Base-by-base conservation (phyloP, 1,140 invertebrate genomes). In the Doryteuthis pealeii region DNA sequence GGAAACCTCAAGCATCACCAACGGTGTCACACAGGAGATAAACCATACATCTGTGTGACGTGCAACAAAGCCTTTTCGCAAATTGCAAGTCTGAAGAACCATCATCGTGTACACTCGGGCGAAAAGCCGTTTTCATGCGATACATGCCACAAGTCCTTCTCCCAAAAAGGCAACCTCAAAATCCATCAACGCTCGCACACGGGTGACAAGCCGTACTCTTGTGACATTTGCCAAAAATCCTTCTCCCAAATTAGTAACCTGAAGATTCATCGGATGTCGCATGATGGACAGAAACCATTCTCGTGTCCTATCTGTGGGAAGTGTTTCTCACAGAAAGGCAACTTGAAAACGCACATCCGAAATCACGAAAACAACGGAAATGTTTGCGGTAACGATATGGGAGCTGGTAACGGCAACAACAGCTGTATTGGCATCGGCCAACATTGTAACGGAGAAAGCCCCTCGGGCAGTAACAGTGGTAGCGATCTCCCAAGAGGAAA, bases 281-380 rank as follows among this genome's bases (percentile, higher is more conserved):
- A 80, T 72, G 79, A 72, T 26, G 80, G 77, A 18, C 90, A 91
- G 76, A 92, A 93, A 79, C 94, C 93, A 0, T 93, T 92, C 87
- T 89, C 90, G 83, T 96, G 95, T 83, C 85, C 89, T 0, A 89
- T 92, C 71, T 96, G 94, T 82, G 90, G 91, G 28, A 92, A 93
- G 28, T 66, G 75, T 84, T 96, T 97, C 85, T 95, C 94, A 69
- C 90, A 94, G 33, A 95, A 95, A 83, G 94, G 95, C 83, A 95
- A 95, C 86, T 92, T 90, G 90, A 92, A 86, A 92, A 93, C 90
- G 91, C 93, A 83, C 90, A 89, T 93, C 77, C 92, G 94, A 84
- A 92, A 92, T 6, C 87, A 88, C 72, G 88, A 85, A 18, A 86
- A 89, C 74, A 85, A 79, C 6, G 87, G 85, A 3, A 83, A 85